phyloP scores from a whole-genome alignment of 2,888 invertebrate genomes.

The Aricia artaxerxes region DNA sequence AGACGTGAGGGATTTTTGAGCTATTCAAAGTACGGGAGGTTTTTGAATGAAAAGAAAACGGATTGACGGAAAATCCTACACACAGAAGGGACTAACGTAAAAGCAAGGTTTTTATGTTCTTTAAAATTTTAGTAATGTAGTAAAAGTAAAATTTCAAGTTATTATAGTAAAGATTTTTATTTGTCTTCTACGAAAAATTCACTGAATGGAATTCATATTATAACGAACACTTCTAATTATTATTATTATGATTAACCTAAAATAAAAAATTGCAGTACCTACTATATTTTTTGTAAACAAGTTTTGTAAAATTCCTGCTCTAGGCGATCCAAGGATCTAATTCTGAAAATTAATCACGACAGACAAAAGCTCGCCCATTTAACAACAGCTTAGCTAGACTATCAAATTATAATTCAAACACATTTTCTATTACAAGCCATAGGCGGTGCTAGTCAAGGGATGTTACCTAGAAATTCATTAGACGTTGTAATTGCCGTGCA shows the following conservation, averaged over 20 bases:
- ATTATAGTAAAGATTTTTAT: too few species aligned
- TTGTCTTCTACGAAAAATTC: too few species aligned
- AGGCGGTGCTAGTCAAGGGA: conserved; percentile 29
- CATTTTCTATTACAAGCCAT: conserved; percentile 33
- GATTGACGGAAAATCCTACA: background rate
- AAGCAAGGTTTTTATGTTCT: background rate
- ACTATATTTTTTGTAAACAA: too few species aligned
- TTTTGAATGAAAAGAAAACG: background rate
- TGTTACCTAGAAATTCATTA: conserved; percentile 17
- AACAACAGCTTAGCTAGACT: background rate
- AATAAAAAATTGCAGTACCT: too few species aligned
- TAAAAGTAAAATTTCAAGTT: too few species aligned
- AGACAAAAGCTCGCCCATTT: background rate
- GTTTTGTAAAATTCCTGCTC: background rate
- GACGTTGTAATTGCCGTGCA: conserved; percentile 37
- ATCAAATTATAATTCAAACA: conserved; percentile 9
- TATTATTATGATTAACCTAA: too few species aligned
- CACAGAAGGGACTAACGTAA: background rate
- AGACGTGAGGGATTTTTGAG: background rate
- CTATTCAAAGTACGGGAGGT: background rate
- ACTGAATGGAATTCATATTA: too few species aligned
- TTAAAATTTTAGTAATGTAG: too few species aligned
- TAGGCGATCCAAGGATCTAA: background rate
- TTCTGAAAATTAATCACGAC: background rate
- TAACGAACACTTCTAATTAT: too few species aligned